phyloP scores from a whole-genome alignment of 2,888 invertebrate species.

The Sabellastarte sp. region DNA sequence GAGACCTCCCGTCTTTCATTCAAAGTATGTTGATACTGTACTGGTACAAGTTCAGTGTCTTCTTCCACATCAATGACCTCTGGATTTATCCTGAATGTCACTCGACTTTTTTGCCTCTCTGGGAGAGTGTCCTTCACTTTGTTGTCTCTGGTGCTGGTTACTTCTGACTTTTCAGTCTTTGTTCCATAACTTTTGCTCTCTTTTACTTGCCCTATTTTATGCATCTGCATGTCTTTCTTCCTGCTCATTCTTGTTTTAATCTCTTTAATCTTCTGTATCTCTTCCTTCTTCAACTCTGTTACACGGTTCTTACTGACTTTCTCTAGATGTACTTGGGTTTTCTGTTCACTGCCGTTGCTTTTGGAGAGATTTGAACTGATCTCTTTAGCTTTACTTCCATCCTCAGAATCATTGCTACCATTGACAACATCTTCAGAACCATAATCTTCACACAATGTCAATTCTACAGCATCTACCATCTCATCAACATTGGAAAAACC shows the following conservation, averaged over 20 bases:
- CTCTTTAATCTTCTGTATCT: conserved; percentile 2
- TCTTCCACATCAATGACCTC: neutral
- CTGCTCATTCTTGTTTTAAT: neutral
- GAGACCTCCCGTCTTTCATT: no score
- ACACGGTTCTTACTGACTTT: neutral
- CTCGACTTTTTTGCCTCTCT: neutral
- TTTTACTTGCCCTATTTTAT: no score
- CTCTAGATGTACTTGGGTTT: conserved; percentile 3
- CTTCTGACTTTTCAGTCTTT: neutral
- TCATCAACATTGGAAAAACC: neutral
- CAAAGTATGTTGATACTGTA: no score
- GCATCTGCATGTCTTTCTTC: neutral
- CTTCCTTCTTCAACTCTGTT: neutral
- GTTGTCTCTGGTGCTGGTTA: neutral
- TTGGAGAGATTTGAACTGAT: neutral
- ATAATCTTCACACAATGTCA: no score
- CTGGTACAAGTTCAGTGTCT: neutral
- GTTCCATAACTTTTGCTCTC: neutral
- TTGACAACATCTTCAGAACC: no score
- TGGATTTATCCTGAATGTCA: neutral
- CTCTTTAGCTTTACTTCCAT: neutral
- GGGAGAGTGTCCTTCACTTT: neutral
- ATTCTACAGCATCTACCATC: no score
- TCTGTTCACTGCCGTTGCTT: neutral
- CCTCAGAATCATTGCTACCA: no score